Evolutionary conservation across 1,140 invertebrate genomes (phyloP), one percentile per base, ranked within the genome.

Genomic region (Odontomachus brunneus): DNA sequence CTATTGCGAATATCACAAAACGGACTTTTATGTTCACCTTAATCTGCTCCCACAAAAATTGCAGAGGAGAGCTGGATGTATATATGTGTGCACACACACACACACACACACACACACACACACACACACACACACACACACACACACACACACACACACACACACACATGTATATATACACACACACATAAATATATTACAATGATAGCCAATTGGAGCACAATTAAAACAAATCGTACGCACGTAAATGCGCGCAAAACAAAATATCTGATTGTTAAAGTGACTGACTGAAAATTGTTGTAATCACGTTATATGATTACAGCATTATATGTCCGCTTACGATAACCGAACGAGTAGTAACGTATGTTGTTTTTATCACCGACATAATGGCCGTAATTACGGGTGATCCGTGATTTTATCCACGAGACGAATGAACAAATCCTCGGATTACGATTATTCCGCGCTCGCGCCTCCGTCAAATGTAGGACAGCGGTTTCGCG

Each of bases 391-490:
- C 33, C 51, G 17, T 24, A 65, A 69, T 78, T 57, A 69, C 33
- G 29, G 26, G 33, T 19, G 22, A 57, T 55, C 22, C 63, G 17
- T 22, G 51, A 69, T 80, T 71, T 80, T 69, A 80, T 57, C 33
- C 33, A n/a, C 3, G 33, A 26, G 14, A 57, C 38, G 33, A 69
- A 44, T 22, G 65, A 19, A 15, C 15, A 57, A 71, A 80, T 80
- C 33, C 65, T 38, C 29, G 33, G 33, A 69, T 80, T 80, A 80
- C 48, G 57, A 71, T 80, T 69, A 71, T 57, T n/a, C 15, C 49
- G 48, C 22, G 14, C 7, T 19, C 22, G 24, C 69, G 14, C n/a
- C n/a, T n/a, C n/a, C 29, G 59, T 57, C 51, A 80, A n/a, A 48
- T n/a, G 14, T 44, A 69, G 44, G 55, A 48, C 7, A 67, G 12